Conservation (phyloP, 2,113 vertebrate species). For the Aegithalos caudatus region DNA sequence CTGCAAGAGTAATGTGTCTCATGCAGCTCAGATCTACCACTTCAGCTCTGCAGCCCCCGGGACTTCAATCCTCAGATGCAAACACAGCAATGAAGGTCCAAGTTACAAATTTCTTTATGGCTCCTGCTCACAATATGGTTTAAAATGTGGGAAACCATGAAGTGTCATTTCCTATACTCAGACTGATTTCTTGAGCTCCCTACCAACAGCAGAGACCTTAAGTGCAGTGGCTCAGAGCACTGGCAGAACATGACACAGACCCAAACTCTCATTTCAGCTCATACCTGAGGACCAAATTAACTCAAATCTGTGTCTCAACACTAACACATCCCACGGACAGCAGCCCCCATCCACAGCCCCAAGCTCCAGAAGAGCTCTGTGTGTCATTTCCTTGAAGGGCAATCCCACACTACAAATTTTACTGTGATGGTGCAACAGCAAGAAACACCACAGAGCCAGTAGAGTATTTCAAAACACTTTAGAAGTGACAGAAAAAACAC, state of each 20-base stretch:
- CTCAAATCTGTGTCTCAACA: not conserved
- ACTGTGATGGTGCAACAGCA: not conserved
- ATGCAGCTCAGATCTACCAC: not conserved
- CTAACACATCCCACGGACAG: not conserved
- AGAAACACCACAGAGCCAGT: not conserved
- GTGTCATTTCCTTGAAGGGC: not conserved
- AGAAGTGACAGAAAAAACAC: not conserved
- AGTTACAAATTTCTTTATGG: not conserved
- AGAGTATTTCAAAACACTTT: slow-evolving; percentile 14
- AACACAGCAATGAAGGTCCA: not conserved
- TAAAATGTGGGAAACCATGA: not conserved
- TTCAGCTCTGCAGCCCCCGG: not conserved
- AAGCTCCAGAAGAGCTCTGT: not conserved
- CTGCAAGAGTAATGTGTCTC: not conserved
- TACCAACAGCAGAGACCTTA: not conserved
- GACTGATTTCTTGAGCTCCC: not conserved
- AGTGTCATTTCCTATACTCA: not conserved
- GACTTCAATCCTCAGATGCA: not conserved
- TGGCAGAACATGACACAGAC: not conserved
- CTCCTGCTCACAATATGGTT: not conserved
- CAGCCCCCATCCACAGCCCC: not conserved
- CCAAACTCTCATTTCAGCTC: not conserved
- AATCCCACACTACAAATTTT: not conserved
- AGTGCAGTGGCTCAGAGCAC: not conserved
- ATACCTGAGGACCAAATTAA: not conserved